Evolutionary conservation across 2,113 vertebrate genomes (phyloP), one percentile per base, ranked within the genome.

Genomic region (Oplegnathus fasciatus): DNA sequence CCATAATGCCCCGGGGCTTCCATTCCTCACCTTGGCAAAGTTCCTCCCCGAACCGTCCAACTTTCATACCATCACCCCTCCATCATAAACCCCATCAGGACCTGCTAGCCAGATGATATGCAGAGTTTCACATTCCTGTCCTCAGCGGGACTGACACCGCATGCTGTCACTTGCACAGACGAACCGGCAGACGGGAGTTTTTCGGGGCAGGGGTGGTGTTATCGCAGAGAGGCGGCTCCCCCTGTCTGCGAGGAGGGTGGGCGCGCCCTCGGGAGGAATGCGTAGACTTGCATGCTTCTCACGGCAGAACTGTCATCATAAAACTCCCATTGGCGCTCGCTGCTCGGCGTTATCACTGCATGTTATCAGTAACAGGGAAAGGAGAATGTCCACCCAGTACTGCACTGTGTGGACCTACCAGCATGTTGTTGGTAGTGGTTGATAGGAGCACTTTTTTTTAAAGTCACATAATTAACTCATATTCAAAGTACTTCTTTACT

Each of bases 261-360:
- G 73, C 73, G 48, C 82, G 42, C 87, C 91, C 82, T 69, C 10
- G 7, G 61, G 58, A 78, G 83, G 91, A 94, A 94, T 93, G 87
- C 70, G 15, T 9, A 0, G 40, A 50, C 37, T 24, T 57, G 15
- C 18, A 28, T 26, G 76, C 65, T 64, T 65, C 46, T 82, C 58
- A 17, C 34, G 9, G 42, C 86, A 42, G 58, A 83, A 8, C 67
- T 84, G 76, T 82, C 71, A 84, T 68, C 60, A 18, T 80, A 78
- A 83, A 89, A 44, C 60, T 66, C 28, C 6, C 30, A 58, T 70
- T 80, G 44, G 65, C 55, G 57, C 24, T 66, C 32, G n/a, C 6
- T 9, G 2, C 28, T 50, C 64, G 1, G 54, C 0, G 34, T 80
- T 20, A 87, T 88, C 78, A 0, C 40, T 2, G 46, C 6, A 1